These are phyloP conservation scores for Aspidapion aeneum DNA, from an alignment of 2,888 invertebrate genomes.

Conservation along the genomic window DNA sequence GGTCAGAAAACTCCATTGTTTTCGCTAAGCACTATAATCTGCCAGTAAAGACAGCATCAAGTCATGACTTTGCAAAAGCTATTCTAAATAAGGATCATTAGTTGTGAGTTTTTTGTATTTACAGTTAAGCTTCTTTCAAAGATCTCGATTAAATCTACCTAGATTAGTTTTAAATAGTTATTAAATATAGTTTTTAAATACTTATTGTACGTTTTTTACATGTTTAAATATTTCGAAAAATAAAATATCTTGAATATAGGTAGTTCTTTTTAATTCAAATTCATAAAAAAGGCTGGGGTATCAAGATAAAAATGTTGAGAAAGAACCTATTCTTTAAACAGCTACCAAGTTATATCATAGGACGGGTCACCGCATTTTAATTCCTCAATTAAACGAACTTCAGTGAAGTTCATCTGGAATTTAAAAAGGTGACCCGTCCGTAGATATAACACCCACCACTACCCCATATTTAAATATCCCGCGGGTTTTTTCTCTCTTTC, in stretches of 20 bases:
- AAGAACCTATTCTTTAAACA: neutral
- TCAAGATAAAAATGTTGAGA: neutral
- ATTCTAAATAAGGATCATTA: constrained; percentile 6
- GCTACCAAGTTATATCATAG: neutral
- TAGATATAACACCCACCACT: neutral
- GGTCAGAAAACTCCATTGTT: constrained; percentile 25
- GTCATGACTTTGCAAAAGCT: constrained; percentile 4
- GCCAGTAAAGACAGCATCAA: neutral
- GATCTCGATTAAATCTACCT: no score
- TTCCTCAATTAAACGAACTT: neutral
- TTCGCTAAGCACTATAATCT: constrained; percentile 27
- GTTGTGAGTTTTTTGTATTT: no score
- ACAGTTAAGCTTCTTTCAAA: no score
- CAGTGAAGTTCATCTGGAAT: neutral
- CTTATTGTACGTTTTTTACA: no score
- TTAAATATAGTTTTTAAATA: no score
- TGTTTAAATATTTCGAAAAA: no score
- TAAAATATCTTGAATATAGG: no score
- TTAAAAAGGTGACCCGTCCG: neutral
- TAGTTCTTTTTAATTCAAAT: no score
- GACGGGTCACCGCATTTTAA: neutral
- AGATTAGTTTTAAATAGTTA: no score
- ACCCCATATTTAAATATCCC: neutral
- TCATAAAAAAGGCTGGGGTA: neutral
- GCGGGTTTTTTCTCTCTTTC: neutral